phyloP scores from a whole-genome alignment of 2,113 vertebrate genomes.

The Nematolebias whitei region DNA sequence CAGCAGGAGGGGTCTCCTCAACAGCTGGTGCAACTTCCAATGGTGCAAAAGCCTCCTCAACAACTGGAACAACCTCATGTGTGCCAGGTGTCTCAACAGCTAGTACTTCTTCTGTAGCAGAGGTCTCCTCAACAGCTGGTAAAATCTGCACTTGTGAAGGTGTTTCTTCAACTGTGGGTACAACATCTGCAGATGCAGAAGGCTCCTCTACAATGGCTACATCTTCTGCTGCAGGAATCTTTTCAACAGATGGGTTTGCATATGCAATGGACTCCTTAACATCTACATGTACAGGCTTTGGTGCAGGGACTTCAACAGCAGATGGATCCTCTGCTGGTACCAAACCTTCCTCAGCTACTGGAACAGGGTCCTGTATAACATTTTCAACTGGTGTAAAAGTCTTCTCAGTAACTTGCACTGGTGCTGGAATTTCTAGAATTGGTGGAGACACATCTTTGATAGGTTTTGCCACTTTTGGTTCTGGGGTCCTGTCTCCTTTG shows the following conservation, averaged over 20 bases:
- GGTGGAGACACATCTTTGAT: not conserved
- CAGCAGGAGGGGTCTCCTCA: too few species aligned
- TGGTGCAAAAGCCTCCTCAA: not conserved
- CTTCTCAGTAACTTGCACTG: too few species aligned
- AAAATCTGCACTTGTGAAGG: not conserved
- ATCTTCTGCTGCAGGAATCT: not conserved
- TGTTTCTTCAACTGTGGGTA: not conserved
- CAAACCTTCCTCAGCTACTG: conserved; percentile 6
- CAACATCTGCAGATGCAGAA: too few species aligned
- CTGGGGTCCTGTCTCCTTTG: not conserved
- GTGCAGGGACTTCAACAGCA: not conserved
- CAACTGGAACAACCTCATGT: not conserved
- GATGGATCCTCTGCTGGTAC: not conserved
- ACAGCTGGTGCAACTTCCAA: not conserved
- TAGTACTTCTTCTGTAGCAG: not conserved
- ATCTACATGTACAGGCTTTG: not conserved
- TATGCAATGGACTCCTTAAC: not conserved
- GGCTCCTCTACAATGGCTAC: conserved; percentile 3
- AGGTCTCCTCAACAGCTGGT: conserved; percentile 8
- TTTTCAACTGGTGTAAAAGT: not conserved
- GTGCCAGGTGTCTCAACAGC: too few species aligned
- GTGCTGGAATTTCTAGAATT: not conserved
- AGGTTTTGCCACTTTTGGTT: not conserved
- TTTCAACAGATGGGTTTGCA: not conserved
- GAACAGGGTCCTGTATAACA: not conserved